Evolutionary conservation across 2,888 invertebrate species (phyloP).

Genomic region (Aphodius sticticus): DNA sequence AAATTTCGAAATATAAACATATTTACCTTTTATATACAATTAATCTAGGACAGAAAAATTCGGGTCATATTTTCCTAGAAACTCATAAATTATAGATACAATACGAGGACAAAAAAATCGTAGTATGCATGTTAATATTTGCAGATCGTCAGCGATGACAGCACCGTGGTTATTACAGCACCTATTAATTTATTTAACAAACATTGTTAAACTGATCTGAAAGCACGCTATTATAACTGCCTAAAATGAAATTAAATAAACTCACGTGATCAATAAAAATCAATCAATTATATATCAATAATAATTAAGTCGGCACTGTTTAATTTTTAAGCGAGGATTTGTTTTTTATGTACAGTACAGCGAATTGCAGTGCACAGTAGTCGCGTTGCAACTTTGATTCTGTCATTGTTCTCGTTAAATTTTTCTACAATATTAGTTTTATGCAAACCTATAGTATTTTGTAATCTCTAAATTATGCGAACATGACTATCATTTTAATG

Average conservation of each 20-base stretch:
- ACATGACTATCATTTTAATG: too few relatives aligned
- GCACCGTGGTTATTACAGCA: not conserved
- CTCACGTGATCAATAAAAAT: not conserved
- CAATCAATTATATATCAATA: not conserved
- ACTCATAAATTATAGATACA: not conserved
- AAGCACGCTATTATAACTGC: too few relatives aligned
- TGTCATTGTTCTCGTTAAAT: too few relatives aligned
- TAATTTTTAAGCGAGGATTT: not conserved
- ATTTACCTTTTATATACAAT: not conserved
- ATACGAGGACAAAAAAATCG: too few relatives aligned
- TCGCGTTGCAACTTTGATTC: too few relatives aligned
- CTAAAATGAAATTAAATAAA: not conserved
- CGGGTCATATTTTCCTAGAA: not conserved
- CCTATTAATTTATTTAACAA: too few relatives aligned
- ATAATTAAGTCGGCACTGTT: not conserved
- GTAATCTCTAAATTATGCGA: too few relatives aligned
- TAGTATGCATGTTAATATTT: not conserved
- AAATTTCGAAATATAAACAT: not conserved
- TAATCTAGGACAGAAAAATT: not conserved
- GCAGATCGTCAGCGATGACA: not conserved
- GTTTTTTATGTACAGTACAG: not conserved
- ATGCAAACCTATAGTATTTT: too few relatives aligned
- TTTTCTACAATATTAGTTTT: too few relatives aligned
- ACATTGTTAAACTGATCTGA: too few relatives aligned
- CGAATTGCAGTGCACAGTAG: not conserved